Base-by-base conservation (phyloP, 2,797 vertebrate species). In the Craterocephalus amniculus region DNA sequence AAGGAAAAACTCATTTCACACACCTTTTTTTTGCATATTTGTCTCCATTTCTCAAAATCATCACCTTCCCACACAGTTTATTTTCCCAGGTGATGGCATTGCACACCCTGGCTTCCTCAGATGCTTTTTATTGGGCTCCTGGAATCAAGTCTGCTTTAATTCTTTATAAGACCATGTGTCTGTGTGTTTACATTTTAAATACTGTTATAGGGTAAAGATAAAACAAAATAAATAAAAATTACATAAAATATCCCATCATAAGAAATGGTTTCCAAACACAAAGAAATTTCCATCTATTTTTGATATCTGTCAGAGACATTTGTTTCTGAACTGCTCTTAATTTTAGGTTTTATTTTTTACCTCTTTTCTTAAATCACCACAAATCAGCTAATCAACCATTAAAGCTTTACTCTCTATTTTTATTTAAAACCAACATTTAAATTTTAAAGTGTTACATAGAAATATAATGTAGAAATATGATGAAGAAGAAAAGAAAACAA, bases 31-130 rank as follows among this genome's bases (percentile, higher is more conserved):
- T 36, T 4, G 9, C 27, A 35, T 35, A 49, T 67, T 31, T 45
- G 64, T 20, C 58, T 45, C 45, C 10, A 9, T 63, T 82, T 52
- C 40, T 35, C 18, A 6, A 74, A 72, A 66, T 54, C 71, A 74
- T 76, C 72, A 63, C 74, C 65, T 63, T 76, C 78, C 59, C 78
- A 79, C 74, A 63, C 43, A 3, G 94, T 97, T 97, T 97, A 97
- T 96, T 97, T 97, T 94, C 95, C 95, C 96, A 98, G 95, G 96
- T 97, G 96, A 93, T 91, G 93, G 94, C 94, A 94, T 96, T 92
- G 77, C 95, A 88, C 95, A 93, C 92, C 93, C 89, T 94, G 88
- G 91, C 93, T 94, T 92, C 94, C 93, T 95, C 95, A 95, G 94
- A 96, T 96, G 95, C 94, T 96, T 95, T 95, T 95, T 95, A 96